These are phyloP conservation scores for Falco novaeseelandiae DNA, from an alignment of 2,797 vertebrate species.

Conservation along the genomic window DNA sequence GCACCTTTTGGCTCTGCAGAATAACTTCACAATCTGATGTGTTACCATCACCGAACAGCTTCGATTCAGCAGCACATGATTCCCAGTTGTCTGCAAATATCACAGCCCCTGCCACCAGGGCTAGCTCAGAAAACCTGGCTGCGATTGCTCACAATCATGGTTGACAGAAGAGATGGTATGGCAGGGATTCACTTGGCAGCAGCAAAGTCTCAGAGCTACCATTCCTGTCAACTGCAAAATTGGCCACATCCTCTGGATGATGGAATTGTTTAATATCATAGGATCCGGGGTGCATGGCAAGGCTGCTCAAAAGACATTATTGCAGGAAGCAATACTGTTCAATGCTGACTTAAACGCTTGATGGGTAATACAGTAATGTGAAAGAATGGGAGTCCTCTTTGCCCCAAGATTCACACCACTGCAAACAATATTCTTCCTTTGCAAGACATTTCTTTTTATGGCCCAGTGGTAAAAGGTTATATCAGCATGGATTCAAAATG, in stretches of 20 bases:
- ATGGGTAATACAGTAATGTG: not conserved
- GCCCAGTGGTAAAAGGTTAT: not conserved
- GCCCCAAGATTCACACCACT: not conserved
- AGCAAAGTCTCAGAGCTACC: not conserved
- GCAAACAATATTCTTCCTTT: not conserved
- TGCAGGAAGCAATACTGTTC: conserved; percentile 3
- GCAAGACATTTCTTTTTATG: not conserved
- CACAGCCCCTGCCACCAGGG: not conserved
- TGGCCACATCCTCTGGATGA: conserved; percentile 1
- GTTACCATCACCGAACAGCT: not conserved
- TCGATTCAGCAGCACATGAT: not conserved
- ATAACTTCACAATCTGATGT: not conserved
- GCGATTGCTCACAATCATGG: not conserved
- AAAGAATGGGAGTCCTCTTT: not conserved
- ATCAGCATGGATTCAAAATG: not conserved
- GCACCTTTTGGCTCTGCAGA: not conserved
- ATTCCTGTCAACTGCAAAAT: not conserved
- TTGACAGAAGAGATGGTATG: not conserved
- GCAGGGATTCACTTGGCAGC: not conserved
- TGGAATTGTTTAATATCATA: conserved; percentile 26
- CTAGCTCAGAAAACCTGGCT: not conserved
- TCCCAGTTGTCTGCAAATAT: not conserved
- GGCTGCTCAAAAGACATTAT: not conserved
- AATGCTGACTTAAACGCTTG: not conserved
- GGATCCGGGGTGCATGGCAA: not conserved